A percentile compares a stretch with the other conserved stretches of the same genome.
These are phyloP conservation scores for Pangasius djambal DNA, from an alignment of 2,797 vertebrate species.

Conservation along the genomic window DNA sequence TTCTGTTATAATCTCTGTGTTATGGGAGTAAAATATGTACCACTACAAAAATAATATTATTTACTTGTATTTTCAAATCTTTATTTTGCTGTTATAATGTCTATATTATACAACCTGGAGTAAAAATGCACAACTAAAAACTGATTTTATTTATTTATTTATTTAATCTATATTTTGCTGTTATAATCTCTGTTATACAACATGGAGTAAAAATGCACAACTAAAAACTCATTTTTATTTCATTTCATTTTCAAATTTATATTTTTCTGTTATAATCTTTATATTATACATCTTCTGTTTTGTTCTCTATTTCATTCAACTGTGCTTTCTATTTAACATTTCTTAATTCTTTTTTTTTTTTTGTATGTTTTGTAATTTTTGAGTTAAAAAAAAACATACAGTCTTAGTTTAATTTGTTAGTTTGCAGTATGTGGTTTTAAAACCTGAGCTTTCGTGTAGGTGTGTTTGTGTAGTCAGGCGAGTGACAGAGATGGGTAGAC, in stretches of 20 bases:
- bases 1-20: too few species aligned
- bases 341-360: background rate
- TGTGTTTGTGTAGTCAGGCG: background rate
- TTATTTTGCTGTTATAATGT: too few species aligned
- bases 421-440: background rate
- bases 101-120: too few species aligned
- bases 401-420: background rate
- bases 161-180: too few species aligned
- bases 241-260: background rate
- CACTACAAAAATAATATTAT: too few species aligned
- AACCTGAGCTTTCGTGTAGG: background rate
- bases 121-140: too few species aligned
- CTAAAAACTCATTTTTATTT: too few species aligned
- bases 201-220: too few species aligned
- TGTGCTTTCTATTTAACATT: background rate
- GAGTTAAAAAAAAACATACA: background rate
- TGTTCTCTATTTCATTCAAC: background rate
- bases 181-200: too few species aligned
- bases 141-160: too few species aligned
- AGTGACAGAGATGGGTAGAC: background rate
- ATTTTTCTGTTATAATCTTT: background rate
- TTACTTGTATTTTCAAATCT: too few species aligned
- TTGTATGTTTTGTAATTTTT: background rate
- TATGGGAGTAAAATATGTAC: too few species aligned
- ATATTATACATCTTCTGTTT: background rate